Percentiles rank a stretch among this genome's conserved stretches.
Conservation (phyloP, 2,797 vertebrate genomes). For the Tauraco hartlaubi region DNA sequence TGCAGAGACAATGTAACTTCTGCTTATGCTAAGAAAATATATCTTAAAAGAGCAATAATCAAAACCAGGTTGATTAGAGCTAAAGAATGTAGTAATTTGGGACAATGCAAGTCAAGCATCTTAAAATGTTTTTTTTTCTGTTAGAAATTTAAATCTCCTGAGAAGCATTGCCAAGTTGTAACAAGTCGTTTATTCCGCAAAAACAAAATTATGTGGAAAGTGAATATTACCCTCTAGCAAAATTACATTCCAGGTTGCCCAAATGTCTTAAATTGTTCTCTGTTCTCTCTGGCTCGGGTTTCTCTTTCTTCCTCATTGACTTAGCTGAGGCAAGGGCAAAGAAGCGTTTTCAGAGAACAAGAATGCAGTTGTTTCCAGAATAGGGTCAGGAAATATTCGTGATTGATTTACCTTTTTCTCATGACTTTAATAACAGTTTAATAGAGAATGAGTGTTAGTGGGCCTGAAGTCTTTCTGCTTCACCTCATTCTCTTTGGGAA, state of each 20-base stretch:
- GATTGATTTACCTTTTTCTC: neutral
- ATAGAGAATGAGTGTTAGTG: neutral
- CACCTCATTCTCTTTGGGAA: neutral
- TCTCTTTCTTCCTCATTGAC: neutral
- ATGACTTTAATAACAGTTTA: neutral
- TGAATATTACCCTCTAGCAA: neutral
- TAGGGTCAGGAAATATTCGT: neutral
- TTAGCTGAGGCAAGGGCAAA: neutral
- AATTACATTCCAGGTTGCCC: neutral
- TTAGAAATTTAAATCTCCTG: constrained; percentile 21
- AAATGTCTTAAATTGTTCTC: constrained; percentile 19
- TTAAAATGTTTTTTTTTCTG: constrained; percentile 11
- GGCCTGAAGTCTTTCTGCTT: neutral
- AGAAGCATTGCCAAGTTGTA: constrained; percentile 23
- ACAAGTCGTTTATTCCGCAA: constrained; percentile 19
- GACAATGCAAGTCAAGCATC: constrained; percentile 3
- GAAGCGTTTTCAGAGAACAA: neutral
- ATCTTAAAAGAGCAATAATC: neutral
- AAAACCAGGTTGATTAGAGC: neutral
- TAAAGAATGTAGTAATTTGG: neutral
- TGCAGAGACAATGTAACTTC: neutral
- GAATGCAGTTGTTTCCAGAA: neutral
- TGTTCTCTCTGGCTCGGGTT: neutral
- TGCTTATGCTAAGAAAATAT: neutral
- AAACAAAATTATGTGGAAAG: constrained; percentile 25